Percentiles rank a stretch among this genome's conserved stretches.
phyloP scores from a whole-genome alignment of 2,797 vertebrate species.

The Ambastaia sidthimunki region DNA sequence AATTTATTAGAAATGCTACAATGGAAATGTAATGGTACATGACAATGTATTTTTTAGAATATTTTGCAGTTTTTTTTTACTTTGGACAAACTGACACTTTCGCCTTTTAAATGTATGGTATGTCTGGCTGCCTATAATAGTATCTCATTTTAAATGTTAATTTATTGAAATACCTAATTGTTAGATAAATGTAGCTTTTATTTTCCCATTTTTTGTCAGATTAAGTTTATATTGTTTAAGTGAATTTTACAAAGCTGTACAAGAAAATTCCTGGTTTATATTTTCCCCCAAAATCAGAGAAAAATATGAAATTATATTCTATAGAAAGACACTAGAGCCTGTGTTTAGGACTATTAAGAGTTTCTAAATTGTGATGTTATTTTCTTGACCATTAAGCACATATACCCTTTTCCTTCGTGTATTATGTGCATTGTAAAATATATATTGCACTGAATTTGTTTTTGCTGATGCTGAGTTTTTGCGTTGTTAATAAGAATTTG shows the following conservation, averaged over 20 bases:
- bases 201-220: conserved; percentile 18
- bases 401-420: neutral
- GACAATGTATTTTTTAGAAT: conserved; percentile 64
- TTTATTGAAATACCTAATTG: conserved; percentile 80
- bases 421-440: no score
- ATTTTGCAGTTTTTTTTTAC: conserved; percentile 51
- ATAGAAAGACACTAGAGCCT: neutral
- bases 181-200: conserved; percentile 45
- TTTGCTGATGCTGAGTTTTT: neutral
- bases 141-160: conserved; percentile 80
- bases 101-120: conserved; percentile 68
- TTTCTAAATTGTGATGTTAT: neutral
- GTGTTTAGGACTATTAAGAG: neutral
- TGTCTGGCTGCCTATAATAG: conserved; percentile 77
- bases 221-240: neutral
- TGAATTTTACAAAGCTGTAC: conserved; percentile 36
- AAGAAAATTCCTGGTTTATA: neutral
- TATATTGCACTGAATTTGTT: neutral
- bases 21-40: conserved; percentile 56
- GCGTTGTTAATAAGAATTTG: neutral
- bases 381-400: neutral
- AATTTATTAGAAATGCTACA: conserved; percentile 63
- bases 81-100: conserved; percentile 65
- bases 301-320: neutral
- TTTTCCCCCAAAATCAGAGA: neutral